Conservation (phyloP, 1,140 invertebrate genomes). For the Cydia fagiglandana region DNA sequence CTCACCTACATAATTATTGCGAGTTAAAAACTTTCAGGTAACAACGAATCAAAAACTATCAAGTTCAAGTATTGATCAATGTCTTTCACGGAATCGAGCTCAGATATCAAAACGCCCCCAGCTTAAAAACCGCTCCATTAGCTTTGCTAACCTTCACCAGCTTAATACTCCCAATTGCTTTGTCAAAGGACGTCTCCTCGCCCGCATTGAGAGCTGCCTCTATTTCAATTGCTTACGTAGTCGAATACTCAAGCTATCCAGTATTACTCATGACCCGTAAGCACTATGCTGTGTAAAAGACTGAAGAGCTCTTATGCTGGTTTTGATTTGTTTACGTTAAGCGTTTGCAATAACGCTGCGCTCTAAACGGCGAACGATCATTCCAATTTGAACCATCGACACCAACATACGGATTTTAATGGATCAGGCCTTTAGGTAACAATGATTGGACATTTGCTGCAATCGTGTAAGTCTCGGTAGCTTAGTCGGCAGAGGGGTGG, state of each 20-base stretch:
- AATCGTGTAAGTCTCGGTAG: too few relatives aligned
- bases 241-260: neutral
- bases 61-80: neutral
- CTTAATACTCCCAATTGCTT: neutral
- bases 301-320: neutral
- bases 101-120: neutral
- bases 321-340: neutral
- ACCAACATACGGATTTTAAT: neutral
- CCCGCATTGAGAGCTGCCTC: constrained; percentile 2
- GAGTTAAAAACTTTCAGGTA: too few relatives aligned
- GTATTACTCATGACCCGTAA: neutral
- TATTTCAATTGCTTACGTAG: neutral
- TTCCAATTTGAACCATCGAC: neutral
- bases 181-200: neutral
- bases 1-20: too few relatives aligned
- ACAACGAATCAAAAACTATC: too few relatives aligned
- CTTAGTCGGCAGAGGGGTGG: too few relatives aligned
- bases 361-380: constrained; percentile 1
- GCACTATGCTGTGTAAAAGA: too few relatives aligned
- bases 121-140: neutral
- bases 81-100: neutral
- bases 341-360: neutral
- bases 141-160: neutral
- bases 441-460: neutral
- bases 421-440: neutral